A percentile compares a stretch with the other conserved stretches of the same genome.
Conservation (phyloP, 2,888 invertebrate genomes). For the Agrotis ipsilon region DNA sequence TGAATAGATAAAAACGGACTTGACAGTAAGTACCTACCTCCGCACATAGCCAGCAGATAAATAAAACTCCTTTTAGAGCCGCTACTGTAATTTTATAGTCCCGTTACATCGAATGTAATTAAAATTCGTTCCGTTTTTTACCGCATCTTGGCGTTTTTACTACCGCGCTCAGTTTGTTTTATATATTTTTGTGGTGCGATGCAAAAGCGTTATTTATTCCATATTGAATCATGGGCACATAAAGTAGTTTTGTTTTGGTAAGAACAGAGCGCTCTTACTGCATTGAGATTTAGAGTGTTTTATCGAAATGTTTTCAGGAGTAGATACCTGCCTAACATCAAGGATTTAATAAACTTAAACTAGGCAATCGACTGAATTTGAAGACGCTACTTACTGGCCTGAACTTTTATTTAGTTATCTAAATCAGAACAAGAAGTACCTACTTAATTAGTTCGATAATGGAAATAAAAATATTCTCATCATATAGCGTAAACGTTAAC, state of each 20-base stretch:
- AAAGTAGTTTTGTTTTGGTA: conserved; percentile 13
- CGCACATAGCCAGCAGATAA: conserved; percentile 36
- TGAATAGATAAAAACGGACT: conserved; percentile 49
- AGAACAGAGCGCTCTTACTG: neutral
- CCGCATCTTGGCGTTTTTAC: conserved; percentile 60
- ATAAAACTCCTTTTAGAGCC: conserved; percentile 64
- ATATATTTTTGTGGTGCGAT: conserved; percentile 42
- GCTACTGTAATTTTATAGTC: conserved; percentile 65
- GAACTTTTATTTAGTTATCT: too few relatives aligned
- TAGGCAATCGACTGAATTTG: too few relatives aligned
- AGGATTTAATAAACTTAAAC: too few relatives aligned
- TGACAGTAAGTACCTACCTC: conserved; percentile 53
- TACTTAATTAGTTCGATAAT: too few relatives aligned
- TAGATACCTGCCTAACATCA: too few relatives aligned
- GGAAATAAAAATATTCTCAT: too few relatives aligned
- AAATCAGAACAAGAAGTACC: too few relatives aligned
- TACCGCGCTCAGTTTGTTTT: conserved; percentile 44
- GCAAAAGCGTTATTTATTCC: conserved; percentile 27
- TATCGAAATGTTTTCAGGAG: neutral
- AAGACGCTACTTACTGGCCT: too few relatives aligned
- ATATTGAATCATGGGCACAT: conserved; percentile 15
- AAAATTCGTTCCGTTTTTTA: conserved; percentile 67
- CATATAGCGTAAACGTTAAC: too few relatives aligned
- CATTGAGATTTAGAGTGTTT: neutral
- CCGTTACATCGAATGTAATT: conserved; percentile 66